Evolutionary conservation across 2,888 invertebrate species (phyloP), one percentile per base, ranked within the genome.

Genomic region (Ophion obscuratus): DNA sequence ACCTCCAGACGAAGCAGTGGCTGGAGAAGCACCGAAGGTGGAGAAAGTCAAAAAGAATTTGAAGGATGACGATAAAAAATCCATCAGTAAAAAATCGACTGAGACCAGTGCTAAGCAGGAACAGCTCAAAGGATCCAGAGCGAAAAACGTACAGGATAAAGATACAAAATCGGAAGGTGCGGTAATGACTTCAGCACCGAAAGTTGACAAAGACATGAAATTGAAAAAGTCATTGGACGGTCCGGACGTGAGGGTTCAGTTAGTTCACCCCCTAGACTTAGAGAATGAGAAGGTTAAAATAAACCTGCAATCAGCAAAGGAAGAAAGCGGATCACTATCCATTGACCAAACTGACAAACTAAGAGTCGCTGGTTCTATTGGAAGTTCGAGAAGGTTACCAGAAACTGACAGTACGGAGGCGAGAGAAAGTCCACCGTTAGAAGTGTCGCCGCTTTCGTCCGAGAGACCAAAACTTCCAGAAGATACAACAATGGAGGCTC

Each of bases 101-200:
- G 76, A 84, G 20, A 20, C 62, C 2, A 61, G 66, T 62, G 77
- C 40, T 36, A 74, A 75, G 24, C 76, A 66, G 20, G 78, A 84
- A 36, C 80, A 81, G 20, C 27, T 66, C 61, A 85, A 83, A 61
- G 81, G 61, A 3, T 71, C 67, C 66, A 66, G 67, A 0, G 27
- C 6, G 11, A 86, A 75, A 24, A 77, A 78, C 31, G 62, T 75
- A 44, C 78, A 59, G 14, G 84, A 81, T n/a, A 84, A 81, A 78
- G 24, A 7, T 24, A 31, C 24, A 68, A 77, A 81, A 27, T 9
- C 27, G 1, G 70, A 66, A 62, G 20, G 31, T 68, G 40, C 59
- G 14, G 75, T 59, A 66, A 81, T 40, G n/a, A 59, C 70, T 36
- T 27, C 57, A 11, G 44, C 64, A 24, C 11, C 44, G 47, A 77